Evolutionary conservation across 2,888 invertebrate species (phyloP).

Genomic region (Tanytarsus gracilentus): DNA sequence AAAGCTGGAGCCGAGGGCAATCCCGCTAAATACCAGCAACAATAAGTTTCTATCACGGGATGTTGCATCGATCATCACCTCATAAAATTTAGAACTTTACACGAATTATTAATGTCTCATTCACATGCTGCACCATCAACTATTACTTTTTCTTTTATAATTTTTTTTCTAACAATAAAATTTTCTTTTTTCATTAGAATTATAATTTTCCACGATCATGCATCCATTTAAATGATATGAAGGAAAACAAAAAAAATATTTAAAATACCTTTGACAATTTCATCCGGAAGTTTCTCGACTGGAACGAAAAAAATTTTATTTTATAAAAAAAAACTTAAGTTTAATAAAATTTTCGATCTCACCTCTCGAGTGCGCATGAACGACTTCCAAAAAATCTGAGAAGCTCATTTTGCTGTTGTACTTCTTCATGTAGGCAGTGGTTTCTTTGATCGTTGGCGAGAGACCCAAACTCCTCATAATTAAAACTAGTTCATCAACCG

Average conservation of each 20-base stretch:
- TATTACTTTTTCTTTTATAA: too few species aligned
- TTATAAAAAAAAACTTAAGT: neutral
- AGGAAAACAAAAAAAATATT: too few species aligned
- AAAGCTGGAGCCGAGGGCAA: conserved; percentile 33
- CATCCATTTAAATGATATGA: too few species aligned
- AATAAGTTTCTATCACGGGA: conserved; percentile 52
- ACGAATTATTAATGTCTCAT: neutral
- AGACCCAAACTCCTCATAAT: conserved; percentile 92
- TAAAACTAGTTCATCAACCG: conserved; percentile 80
- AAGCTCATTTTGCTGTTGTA: conserved; percentile 78
- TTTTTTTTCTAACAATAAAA: too few species aligned
- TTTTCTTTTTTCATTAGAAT: too few species aligned
- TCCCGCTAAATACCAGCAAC: conserved; percentile 64
- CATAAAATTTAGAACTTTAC: neutral
- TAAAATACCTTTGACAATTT: conserved; percentile 67
- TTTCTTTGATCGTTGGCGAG: conserved; percentile 86
- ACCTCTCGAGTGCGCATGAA: conserved; percentile 74
- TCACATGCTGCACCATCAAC: too few species aligned
- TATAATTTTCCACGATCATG: too few species aligned
- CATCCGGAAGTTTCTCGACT: conserved; percentile 47
- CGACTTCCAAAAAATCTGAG: conserved; percentile 79
- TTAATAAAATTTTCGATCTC: neutral
- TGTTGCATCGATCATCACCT: neutral
- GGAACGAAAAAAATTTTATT: neutral
- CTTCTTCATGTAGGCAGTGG: conserved; percentile 71